Percentiles rank a stretch among this genome's conserved stretches.
Conservation (phyloP, 1,140 invertebrate species). For the Anastatus disparis region DNA sequence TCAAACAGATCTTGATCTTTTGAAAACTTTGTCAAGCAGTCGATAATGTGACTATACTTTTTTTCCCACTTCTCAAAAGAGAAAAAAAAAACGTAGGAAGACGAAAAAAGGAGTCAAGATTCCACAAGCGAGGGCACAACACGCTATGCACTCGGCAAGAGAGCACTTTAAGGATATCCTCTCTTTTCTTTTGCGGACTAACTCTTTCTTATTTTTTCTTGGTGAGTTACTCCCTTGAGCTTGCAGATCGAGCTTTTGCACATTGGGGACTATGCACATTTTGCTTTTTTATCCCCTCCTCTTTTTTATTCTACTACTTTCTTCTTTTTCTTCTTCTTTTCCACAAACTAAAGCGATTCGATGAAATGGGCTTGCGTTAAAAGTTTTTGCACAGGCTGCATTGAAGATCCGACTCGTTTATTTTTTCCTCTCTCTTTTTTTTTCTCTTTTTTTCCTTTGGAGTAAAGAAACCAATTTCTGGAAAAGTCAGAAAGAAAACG, state of each 20-base stretch:
- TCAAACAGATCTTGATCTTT: no score
- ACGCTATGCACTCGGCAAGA: neutral
- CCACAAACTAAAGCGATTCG: constrained; percentile 43
- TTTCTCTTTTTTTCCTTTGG: no score
- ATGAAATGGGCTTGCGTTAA: constrained; percentile 43
- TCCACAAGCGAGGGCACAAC: neutral
- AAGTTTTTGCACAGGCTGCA: constrained; percentile 38
- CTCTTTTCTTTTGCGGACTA: neutral
- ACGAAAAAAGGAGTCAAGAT: no score
- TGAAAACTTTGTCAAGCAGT: no score
- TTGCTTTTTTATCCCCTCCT: neutral
- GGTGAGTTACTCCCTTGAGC: neutral
- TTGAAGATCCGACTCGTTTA: neutral
- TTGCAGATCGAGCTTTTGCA: neutral
- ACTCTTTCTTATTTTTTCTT: constrained; percentile 34
- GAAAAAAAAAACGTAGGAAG: no score
- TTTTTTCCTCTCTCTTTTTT: no score
- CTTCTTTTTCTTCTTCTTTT: neutral
- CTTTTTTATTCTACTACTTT: neutral
- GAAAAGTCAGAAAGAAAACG: constrained; percentile 23
- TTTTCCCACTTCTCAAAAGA: no score
- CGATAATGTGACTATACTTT: no score
- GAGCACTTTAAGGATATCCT: neutral
- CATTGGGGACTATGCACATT: neutral
- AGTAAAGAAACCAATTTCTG: constrained; percentile 41